A percentile compares a stretch with the other conserved stretches of the same genome.
Evolutionary conservation across 2,797 vertebrate genomes (phyloP).

Genomic region (Eutrigla gurnardus): DNA sequence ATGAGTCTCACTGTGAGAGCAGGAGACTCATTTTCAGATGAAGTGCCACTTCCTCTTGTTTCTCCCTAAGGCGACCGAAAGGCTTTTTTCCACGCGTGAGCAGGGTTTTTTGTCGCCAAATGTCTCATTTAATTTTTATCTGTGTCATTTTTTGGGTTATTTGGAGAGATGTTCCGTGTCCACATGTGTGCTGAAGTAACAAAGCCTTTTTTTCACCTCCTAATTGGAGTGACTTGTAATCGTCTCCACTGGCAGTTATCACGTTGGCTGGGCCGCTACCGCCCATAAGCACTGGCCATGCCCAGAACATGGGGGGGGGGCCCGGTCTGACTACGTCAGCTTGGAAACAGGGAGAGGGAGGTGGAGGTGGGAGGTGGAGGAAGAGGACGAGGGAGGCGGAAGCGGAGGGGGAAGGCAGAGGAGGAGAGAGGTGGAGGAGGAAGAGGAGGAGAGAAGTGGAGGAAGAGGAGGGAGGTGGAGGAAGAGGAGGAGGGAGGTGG

Average conservation of each 20-base stretch:
- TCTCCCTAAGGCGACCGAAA: conserved; percentile 49
- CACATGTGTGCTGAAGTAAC: conserved; percentile 16
- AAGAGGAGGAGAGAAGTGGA: no score
- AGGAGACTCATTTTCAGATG: conserved; percentile 57
- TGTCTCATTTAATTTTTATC: conserved; percentile 57
- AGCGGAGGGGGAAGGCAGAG: conserved; percentile 22
- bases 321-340: conserved; percentile 44
- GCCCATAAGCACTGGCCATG: conserved; percentile 31
- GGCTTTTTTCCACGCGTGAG: conserved; percentile 27
- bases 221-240: conserved; percentile 60
- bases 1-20: conserved; percentile 43
- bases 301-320: conserved; percentile 24
- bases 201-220: conserved; percentile 30
- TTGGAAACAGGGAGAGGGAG: conserved; percentile 13
- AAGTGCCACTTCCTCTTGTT: conserved; percentile 61
- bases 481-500: no score
- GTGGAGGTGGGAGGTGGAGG: not conserved
- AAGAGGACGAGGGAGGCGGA: not conserved
- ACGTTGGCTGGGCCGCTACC: conserved; percentile 22
- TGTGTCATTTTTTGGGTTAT: conserved; percentile 21
- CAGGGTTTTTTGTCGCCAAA: conserved; percentile 36
- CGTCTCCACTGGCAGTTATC: conserved; percentile 49
- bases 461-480: no score
- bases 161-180: conserved; percentile 26
- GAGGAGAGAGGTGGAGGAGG: not conserved